Evolutionary conservation across 2,888 invertebrate species (phyloP), one percentile per base, ranked within the genome.

Genomic region (Drosophila bunnanda): DNA sequence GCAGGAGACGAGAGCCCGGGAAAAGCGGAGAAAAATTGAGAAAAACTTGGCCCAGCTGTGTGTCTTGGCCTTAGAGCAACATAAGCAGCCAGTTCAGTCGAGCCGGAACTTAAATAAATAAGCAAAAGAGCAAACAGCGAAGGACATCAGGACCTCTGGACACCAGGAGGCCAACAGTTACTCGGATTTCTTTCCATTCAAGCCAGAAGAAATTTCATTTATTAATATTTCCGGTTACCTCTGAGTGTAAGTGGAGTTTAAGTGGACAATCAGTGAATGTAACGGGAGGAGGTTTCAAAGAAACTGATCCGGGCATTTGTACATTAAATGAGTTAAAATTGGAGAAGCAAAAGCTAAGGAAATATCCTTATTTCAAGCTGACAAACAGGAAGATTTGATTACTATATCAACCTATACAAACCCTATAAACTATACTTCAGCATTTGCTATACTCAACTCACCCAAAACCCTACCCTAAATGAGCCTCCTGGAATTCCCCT

Each of bases 91-190:
- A 46, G 44, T 62, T 41, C 58, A 56, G 70, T 41, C 68, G 68
- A 70, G 80, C 76, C 70, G 72, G 76, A 70, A 66, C 57, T 71
- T 83, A 64, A 87, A 82, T 84, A 87, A 84, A 87, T 81, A 81
- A 84, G 39, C 57, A 72, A 69, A 34, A 59, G 44, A 46, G 71
- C 52, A 74, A 53, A 65, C n/a, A 46, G 56, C 50, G 50, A 55
- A 44, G 25, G 25, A 44, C 41, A 20, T 17, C 8, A 22, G 41
- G 41, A 20, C 41, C 9, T 13, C 7, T 7, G 8, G 50, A 28
- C 53, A 48, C 28, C 64, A 43, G 62, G 20, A 50, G 30, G 41
- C 64, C 15, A 22, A 7, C 64, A 41, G 48, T 13, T 43, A 20
- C 65, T 50, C 28, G 41, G 65, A 65, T 65, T 43, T 65, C 50